A percentile compares a stretch with the other conserved stretches of the same genome.
Conservation (phyloP, 2,797 vertebrate genomes). For the Hybognathus amarus region DNA sequence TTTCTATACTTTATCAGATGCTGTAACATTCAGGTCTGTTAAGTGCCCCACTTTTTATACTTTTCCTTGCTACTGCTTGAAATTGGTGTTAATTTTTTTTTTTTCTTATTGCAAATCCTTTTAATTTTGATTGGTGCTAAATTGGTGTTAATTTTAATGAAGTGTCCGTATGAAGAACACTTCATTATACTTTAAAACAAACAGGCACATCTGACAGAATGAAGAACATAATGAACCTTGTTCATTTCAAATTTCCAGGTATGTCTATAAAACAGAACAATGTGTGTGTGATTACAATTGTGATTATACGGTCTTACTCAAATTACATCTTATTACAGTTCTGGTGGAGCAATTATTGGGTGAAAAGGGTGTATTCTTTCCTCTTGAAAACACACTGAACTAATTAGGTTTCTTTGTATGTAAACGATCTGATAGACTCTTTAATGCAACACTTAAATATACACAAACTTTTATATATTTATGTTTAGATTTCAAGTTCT, state of each 20-base stretch:
- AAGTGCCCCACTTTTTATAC: neutral
- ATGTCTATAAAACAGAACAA: slow-evolving; percentile 41
- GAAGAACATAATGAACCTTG: neutral
- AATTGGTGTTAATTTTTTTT: no score
- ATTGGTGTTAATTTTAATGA: neutral
- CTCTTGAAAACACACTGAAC: slow-evolving; percentile 11
- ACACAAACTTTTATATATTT: neutral
- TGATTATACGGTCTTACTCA: slow-evolving; percentile 13
- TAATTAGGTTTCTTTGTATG: slow-evolving; percentile 25
- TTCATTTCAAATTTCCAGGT: neutral
- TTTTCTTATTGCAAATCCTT: no score
- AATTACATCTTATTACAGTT: slow-evolving; percentile 41
- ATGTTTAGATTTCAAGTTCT: neutral
- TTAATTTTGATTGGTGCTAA: no score
- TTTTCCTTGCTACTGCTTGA: neutral
- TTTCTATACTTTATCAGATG: neutral
- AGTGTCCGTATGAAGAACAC: neutral
- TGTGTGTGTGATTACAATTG: slow-evolving; percentile 46
- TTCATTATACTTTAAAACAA: slow-evolving; percentile 29
- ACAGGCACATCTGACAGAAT: slow-evolving; percentile 17
- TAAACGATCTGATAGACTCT: neutral
- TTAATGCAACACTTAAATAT: neutral
- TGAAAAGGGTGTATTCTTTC: slow-evolving; percentile 10
- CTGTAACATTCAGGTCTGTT: neutral
- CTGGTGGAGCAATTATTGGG: slow-evolving; percentile 30